These are phyloP conservation scores for Automeris io DNA, from an alignment of 2,888 invertebrate species.

Conservation along the genomic window DNA sequence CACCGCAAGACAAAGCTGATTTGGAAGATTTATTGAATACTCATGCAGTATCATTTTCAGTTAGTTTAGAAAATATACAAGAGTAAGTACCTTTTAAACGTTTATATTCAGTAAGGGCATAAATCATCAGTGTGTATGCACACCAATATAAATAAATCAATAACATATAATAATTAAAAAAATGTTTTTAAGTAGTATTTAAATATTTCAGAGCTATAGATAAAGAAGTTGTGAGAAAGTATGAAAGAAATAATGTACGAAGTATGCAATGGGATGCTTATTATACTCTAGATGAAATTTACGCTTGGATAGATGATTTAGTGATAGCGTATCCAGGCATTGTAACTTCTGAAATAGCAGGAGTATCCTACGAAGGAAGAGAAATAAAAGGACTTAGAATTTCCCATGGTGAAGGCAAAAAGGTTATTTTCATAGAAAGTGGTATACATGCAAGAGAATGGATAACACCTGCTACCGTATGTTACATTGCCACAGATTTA, in stretches of 20 bases:
- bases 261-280: conserved; percentile 78
- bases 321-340: conserved; percentile 54
- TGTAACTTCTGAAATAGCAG: conserved; percentile 54
- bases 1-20: conserved; percentile 42
- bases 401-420: conserved; percentile 50
- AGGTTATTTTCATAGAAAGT: conserved; percentile 55
- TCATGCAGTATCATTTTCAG: conserved; percentile 49
- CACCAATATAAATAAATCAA: background rate
- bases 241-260: conserved; percentile 32
- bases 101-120: background rate
- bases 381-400: conserved; percentile 66
- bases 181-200: background rate
- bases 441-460: conserved; percentile 87
- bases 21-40: conserved; percentile 46
- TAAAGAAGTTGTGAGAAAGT: conserved; percentile 50
- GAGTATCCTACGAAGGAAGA: conserved; percentile 62
- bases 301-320: conserved; percentile 76
- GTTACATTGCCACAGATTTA: conserved; percentile 79
- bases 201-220: conserved; percentile 64
- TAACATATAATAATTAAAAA: background rate
- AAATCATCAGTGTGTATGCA: background rate
- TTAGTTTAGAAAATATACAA: conserved; percentile 66
- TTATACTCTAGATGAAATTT: conserved; percentile 76
- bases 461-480: conserved; percentile 80
- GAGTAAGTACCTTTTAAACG: conserved; percentile 45